phyloP scores from a whole-genome alignment of 1,140 invertebrate species.

The Cyphomyrmex costatus region DNA sequence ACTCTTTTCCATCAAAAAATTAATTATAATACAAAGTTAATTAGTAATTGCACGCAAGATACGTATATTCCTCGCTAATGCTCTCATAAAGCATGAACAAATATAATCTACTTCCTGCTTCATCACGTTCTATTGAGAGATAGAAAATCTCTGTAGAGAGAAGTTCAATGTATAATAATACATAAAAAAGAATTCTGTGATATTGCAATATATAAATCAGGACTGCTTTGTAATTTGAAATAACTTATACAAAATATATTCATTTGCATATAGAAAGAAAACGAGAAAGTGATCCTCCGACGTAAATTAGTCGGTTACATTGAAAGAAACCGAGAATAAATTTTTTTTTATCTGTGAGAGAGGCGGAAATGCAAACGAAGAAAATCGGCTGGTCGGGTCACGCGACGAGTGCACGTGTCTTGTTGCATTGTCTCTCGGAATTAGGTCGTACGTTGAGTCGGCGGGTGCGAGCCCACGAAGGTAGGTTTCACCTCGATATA shows the following conservation, averaged over 20 bases:
- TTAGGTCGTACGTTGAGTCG: conserved; percentile 40
- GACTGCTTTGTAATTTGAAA: not conserved
- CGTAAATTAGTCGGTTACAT: not conserved
- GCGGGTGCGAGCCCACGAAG: conserved; percentile 56
- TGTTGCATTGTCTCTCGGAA: conserved; percentile 71
- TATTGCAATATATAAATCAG: not conserved
- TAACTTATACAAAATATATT: not conserved
- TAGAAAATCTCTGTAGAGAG: not conserved
- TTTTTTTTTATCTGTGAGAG: not conserved
- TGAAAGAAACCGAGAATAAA: not conserved
- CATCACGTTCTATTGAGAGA: not conserved
- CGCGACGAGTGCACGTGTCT: conserved; percentile 40
- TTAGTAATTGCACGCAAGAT: not conserved
- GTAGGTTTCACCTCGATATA: conserved; percentile 61
- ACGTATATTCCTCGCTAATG: too few species aligned
- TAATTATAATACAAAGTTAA: conserved; percentile 41
- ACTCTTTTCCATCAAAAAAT: conserved; percentile 12
- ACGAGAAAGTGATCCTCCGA: not conserved
- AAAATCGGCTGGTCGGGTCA: conserved; percentile 49
- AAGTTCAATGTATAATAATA: not conserved
- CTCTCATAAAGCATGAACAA: not conserved
- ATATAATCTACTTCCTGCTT: not conserved
- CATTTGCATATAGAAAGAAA: not conserved
- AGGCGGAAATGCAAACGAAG: conserved; percentile 63
- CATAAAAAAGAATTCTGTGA: not conserved